Evolutionary conservation across 2,888 invertebrate genomes (phyloP), one percentile per base, ranked within the genome.

Genomic region (Mesorhabditis sp.): DNA sequence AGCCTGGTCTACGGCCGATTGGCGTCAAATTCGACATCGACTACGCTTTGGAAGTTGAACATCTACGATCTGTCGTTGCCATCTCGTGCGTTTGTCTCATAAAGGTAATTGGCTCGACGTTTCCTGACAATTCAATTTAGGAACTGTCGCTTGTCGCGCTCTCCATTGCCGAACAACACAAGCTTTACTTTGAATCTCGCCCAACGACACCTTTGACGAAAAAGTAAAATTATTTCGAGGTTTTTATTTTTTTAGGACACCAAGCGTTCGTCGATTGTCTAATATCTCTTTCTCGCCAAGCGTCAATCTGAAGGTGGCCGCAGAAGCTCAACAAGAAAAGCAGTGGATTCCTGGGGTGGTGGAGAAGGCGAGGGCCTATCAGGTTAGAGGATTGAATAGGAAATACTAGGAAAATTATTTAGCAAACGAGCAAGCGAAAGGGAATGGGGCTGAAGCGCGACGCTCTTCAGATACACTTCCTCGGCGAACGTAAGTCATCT

Each of bases 11-110:
- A 50, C 58, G 58, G 58, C 58, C 58, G 58, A 13, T 50, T 13
- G n/a, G 7, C n/a, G 58, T n/a, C 7, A 50, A n/a, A 50, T 13
- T 50, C n/a, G 58, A 50, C n/a, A 13, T 50, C 10, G 58, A 50
- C 7, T n/a, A 50, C n/a, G 58, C 58, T 10, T 50, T 10, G 10
- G 58, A 50, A 10, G 44, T 70, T 43, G 65, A 67, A 13, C 43
- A 66, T 45, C 62, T 70, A 4, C 67, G 67, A 13, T 72, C 66
- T 61, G 72, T 67, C 13, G 63, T 67, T 62, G 70, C 67, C 62
- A 67, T 72, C 62, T 62, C 70, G 4, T 72, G 70, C 4, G 50
- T 72, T 43, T 67, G 68, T 62, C 62, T 72, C 15, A 67, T 62
- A n/a, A 72, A 72, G 61, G 72, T 70, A 45, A 45, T 67, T 6